Conservation (phyloP, 1,140 invertebrate genomes). For the Neotoxoptera formosana region DNA sequence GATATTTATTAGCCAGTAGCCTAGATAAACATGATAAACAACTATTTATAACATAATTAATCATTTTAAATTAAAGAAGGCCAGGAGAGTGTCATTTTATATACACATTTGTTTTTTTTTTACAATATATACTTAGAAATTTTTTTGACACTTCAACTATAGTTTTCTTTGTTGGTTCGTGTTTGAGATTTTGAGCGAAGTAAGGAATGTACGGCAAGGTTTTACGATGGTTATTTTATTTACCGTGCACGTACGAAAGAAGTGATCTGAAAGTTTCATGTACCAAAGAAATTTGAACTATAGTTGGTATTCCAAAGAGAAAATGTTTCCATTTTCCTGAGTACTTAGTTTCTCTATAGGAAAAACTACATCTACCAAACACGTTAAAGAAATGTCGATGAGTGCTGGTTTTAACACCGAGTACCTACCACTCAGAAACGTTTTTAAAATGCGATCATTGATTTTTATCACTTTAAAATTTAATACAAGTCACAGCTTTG, state of each 20-base stretch:
- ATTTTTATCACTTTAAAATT: background rate
- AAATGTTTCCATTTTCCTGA: background rate
- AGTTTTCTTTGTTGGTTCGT: background rate
- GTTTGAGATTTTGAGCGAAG: background rate
- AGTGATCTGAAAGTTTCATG: background rate
- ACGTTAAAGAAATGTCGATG: background rate
- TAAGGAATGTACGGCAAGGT: background rate
- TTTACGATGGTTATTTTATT: background rate
- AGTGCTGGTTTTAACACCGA: background rate
- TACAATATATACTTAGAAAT: background rate
- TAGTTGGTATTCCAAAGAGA: background rate
- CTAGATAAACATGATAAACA: background rate
- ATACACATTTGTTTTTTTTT: background rate
- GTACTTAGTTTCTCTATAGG: background rate
- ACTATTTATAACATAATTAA: background rate
- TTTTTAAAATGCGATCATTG: background rate
- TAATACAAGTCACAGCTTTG: background rate
- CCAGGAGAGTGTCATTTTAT: background rate
- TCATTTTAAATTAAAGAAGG: background rate
- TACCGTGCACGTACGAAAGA: background rate
- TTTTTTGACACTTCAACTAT: no score
- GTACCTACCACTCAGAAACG: background rate
- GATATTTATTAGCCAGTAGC: background rate
- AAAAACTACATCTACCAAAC: background rate
- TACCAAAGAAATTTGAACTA: background rate